These are phyloP conservation scores for Turritopsis rubra DNA, from an alignment of 30 jellyfish, hydroid and myxozoan genomes.

Conservation along the genomic window DNA sequence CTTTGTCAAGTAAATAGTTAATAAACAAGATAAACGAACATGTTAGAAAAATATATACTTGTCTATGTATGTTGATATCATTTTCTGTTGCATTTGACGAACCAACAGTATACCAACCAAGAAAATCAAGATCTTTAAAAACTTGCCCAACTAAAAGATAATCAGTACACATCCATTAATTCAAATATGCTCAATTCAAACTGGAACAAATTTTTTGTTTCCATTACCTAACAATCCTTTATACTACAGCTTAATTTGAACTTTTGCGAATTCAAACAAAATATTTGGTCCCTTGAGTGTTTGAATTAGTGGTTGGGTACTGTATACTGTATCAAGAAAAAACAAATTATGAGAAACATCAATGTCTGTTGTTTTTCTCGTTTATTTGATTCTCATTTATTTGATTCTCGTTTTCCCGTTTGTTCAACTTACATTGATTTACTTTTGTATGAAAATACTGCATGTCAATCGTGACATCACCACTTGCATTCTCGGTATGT, in stretches of 20 bases:
- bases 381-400: too few species aligned
- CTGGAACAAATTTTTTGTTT: too few species aligned
- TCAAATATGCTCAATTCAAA: background rate
- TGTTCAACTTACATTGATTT: constrained; percentile 93
- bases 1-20: too few species aligned
- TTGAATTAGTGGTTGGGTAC: too few species aligned
- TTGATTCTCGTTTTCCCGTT: too few species aligned
- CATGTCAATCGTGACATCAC: constrained; percentile 58
- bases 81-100: constrained; percentile 43
- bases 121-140: constrained; percentile 83
- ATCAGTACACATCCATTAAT: background rate
- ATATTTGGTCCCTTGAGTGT: too few species aligned
- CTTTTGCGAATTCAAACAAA: background rate
- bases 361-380: too few species aligned
- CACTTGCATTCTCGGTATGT: constrained; percentile 40
- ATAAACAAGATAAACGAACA: background rate
- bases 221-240: background rate
- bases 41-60: constrained; percentile 30
- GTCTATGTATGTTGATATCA: constrained; percentile 77
- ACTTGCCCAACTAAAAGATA: constrained; percentile 72
- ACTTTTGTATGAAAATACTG: constrained; percentile 72
- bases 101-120: constrained; percentile 98
- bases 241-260: background rate
- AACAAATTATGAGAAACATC: too few species aligned
- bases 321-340: too few species aligned